Evolutionary conservation across 2,113 vertebrate genomes (phyloP).

Genomic region (Chionomys nivalis): DNA sequence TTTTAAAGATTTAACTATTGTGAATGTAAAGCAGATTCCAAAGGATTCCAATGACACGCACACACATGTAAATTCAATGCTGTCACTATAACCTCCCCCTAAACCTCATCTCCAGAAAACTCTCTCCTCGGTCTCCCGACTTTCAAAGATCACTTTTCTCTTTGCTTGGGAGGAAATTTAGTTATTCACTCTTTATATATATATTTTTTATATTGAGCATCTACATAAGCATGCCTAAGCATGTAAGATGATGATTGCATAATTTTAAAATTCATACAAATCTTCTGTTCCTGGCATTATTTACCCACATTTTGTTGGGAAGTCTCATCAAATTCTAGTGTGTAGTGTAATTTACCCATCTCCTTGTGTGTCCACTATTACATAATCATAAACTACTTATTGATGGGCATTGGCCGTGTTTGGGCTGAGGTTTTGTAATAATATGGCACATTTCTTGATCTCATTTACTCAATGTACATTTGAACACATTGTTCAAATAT

Average conservation of each 20-base stretch:
- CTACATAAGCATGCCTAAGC: background rate
- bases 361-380: background rate
- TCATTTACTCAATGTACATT: background rate
- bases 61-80: background rate
- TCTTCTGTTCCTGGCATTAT: background rate
- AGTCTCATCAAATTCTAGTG: background rate
- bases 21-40: background rate
- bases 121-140: background rate
- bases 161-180: background rate
- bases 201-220: too few relatives aligned
- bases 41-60: background rate
- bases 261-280: background rate
- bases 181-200: background rate
- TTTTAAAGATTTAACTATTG: conserved; percentile 23
- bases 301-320: background rate
- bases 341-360: background rate
- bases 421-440: background rate
- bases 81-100: background rate
- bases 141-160: background rate
- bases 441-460: background rate
- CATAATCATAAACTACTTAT: background rate
- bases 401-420: background rate
- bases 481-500: background rate
- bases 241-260: background rate
- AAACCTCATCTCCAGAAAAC: background rate